Base-by-base conservation (phyloP, 2,113 vertebrate species). In the Dicerorhinus sumatrensis region DNA sequence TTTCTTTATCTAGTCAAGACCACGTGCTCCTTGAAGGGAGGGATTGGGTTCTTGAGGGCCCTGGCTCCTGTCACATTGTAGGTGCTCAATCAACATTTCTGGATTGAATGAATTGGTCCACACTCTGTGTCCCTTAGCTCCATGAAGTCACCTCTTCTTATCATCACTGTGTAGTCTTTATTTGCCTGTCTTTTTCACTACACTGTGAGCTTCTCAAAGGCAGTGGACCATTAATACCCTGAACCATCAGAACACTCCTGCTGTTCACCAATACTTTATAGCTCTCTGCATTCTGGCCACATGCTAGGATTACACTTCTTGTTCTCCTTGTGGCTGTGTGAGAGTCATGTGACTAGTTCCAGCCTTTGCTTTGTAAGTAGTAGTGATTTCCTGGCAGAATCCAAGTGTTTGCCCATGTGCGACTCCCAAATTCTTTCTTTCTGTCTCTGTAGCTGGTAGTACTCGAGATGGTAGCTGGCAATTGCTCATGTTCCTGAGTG, bases 1-100 rank as follows among this genome's bases (percentile, higher is more conserved):
- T 83, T 77, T 75, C 14, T 92, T 76, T 88, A 88, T 42, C 69
- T 97, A 58, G 17, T 80, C 27, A 90, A 70, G 23, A 36, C 31
- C 21, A 36, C 67, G 46, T 67, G 29, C 48, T 89, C 12, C 36
- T 72, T 94, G 67, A 95, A 70, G 65, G 27, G 5, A 51, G 17
- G 17, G 18, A 69, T 29, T 84, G 7, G 39, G 7, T 75, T 91
- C 72, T 82, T 39, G 23, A 36, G 60, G 84, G 63, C 39, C 20
- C n/a, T 94, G 51, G 42, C 39, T 91, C 31, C 51, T 60, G 33
- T 31, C 20, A 76, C 18, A n/a, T 6, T 20, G 4, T 18, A 84
- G 23, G 58, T 63, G 31, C 31, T 79, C 31, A 58, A 9, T 56
- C 73, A 58, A 20, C 76, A 11, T 67, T 79, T 89, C 48, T 79